Percentiles rank a stretch among this genome's conserved stretches.
phyloP scores from a whole-genome alignment of 2,888 invertebrate species.

The Hesperia comma region DNA sequence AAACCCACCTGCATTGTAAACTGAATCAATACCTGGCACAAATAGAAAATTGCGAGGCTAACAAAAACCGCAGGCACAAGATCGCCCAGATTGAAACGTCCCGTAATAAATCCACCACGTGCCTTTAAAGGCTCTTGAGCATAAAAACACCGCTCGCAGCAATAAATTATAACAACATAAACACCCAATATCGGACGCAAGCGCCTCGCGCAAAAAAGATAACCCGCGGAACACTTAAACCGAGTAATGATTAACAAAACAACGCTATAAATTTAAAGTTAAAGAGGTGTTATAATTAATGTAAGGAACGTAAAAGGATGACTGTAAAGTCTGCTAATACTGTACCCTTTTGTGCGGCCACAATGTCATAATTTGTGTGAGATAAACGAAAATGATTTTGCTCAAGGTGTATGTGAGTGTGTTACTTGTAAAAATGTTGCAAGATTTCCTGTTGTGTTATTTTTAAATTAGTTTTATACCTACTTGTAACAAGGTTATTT shows the following conservation, averaged over 20 bases:
- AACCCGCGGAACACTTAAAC: conserved; percentile 53
- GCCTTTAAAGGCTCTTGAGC: conserved; percentile 65
- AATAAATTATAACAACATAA: conserved; percentile 77
- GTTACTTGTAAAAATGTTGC: background rate
- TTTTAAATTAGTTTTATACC: background rate
- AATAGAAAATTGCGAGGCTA: conserved; percentile 54
- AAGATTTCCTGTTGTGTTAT: background rate
- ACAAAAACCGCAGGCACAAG: conserved; percentile 57
- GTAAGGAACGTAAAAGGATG: conserved; percentile 73
- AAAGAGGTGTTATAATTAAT: conserved; percentile 83
- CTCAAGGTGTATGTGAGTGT: background rate
- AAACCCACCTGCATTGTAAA: background rate
- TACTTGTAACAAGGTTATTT: background rate
- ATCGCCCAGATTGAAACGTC: conserved; percentile 78
- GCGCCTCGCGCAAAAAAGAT: conserved; percentile 56
- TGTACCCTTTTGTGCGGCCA: conserved; percentile 66
- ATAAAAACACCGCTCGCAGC: conserved; percentile 69
- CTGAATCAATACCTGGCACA: conserved; percentile 44
- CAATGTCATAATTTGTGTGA: conserved; percentile 75
- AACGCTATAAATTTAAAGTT: conserved; percentile 76
- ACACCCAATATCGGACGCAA: conserved; percentile 64
- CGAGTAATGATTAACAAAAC: conserved; percentile 76
- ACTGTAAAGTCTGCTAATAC: conserved; percentile 70
- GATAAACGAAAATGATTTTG: conserved; percentile 61
- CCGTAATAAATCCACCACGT: conserved; percentile 74